A percentile compares a stretch with the other conserved stretches of the same genome.
Evolutionary conservation across 2,888 invertebrate species (phyloP).

Genomic region (Lucinisca nassula): DNA sequence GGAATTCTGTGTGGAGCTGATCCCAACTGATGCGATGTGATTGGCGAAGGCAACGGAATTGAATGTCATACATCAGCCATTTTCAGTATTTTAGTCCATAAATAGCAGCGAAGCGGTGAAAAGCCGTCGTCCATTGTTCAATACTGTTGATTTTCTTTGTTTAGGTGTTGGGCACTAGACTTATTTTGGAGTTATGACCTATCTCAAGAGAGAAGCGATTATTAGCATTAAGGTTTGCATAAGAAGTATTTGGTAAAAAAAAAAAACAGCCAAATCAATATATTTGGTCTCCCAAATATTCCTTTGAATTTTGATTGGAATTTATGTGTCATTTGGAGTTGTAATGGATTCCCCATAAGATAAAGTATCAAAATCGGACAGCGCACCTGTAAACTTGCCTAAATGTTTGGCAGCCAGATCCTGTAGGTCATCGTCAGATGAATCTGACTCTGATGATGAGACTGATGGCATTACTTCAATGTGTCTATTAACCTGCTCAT

Average conservation of each 20-base stretch:
- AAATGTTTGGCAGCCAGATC: background rate
- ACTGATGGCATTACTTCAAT: background rate
- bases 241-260: background rate
- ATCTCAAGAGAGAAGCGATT: background rate
- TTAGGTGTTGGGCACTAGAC: background rate
- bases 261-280: background rate
- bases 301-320: background rate
- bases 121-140: background rate
- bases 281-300: background rate
- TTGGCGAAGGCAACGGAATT: conserved; percentile 4
- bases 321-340: background rate
- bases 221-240: background rate
- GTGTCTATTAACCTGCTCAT: background rate
- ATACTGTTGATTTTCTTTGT: background rate
- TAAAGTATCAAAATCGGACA: background rate
- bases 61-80: conserved; percentile 6
- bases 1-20: background rate
- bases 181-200: background rate
- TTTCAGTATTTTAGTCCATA: background rate
- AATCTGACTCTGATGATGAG: background rate
- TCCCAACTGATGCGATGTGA: background rate
- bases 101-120: background rate
- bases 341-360: background rate
- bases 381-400: conserved; percentile 5
- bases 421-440: background rate